Base-by-base conservation (phyloP, 1,140 invertebrate genomes). In the Theocolax elegans region DNA sequence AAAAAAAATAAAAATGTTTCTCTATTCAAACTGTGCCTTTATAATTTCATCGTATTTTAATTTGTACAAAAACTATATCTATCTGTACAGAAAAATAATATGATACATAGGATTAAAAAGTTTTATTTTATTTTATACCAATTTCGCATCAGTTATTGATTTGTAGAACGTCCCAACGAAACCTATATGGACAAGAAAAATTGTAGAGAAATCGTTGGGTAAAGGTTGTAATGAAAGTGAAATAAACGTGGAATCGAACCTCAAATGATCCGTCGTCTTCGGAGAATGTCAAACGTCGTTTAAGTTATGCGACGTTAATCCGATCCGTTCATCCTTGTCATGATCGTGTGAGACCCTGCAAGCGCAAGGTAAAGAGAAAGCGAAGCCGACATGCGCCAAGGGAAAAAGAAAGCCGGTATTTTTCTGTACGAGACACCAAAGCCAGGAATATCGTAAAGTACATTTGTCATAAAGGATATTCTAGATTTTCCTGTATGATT, bases 291-390 rank as follows among this genome's bases (percentile, higher is more conserved):
- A 27, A 44, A 44, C 40, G 40, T 44, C 67, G 23, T 25, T 71
- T 53, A 65, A 59, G 69, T 65, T 71, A 65, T 66, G 62, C 69
- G 49, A 56, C 44, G 62, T 65, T 71, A 66, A 71, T 71, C 69
- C 69, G 42, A 59, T 53, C 69, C 46, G 59, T 71, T 49, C 62
- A 62, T 71, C 51, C 58, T 66, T 56, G 62, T 66, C 56, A 42
- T 29, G 62, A 54, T 65, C 38, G 38, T 15, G 31, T 19, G 40
- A 56, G 35, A 35, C 31, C 53, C 53, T 56, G n/a, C 8, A 2
- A 1, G 27, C 21, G 49, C 49, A 25, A 10, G 23, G 27, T 1
- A 25, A 35, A 38, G 29, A 38, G 15, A 56, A 56, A 56, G 29
- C 53, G 27, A 56, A 56, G 35, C 27, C 29, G 19, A 56, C 29